These are phyloP conservation scores for Leucozona laternaria DNA, from an alignment of 2,888 invertebrate genomes.

Conservation along the genomic window DNA sequence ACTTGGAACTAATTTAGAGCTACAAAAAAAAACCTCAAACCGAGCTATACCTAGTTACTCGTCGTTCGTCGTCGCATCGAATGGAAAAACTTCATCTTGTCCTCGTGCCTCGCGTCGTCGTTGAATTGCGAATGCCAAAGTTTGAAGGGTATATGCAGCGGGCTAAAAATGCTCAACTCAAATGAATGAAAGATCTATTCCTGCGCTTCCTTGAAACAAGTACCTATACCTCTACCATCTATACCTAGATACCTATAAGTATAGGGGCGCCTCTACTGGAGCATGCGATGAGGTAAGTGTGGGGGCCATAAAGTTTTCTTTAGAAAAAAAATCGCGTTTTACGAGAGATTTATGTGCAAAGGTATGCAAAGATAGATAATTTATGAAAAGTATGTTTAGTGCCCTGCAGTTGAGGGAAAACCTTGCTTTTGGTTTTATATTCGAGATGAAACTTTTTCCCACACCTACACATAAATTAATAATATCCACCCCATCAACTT, in stretches of 20 bases:
- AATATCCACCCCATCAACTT: not conserved
- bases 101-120: constrained; percentile 6
- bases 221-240: not conserved
- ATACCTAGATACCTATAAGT: no score
- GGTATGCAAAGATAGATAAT: not conserved
- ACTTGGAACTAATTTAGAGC: constrained; percentile 27
- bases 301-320: constrained; percentile 16
- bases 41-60: not conserved
- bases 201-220: not conserved
- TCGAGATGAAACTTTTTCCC: not conserved
- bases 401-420: not conserved
- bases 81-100: constrained; percentile 16
- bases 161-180: constrained; percentile 25
- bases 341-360: constrained; percentile 22
- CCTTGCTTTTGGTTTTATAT: constrained; percentile 13
- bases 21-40: constrained; percentile 3
- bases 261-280: not conserved
- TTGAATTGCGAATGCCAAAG: constrained; percentile 17
- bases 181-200: constrained; percentile 24
- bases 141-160: constrained; percentile 13
- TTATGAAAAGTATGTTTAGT: not conserved
- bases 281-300: not conserved
- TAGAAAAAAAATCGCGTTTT: constrained; percentile 7
- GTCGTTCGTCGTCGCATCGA: not conserved
- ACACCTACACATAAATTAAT: not conserved